Evolutionary conservation across 2,797 vertebrate genomes (phyloP), one percentile per base, ranked within the genome.

Genomic region (Saguinus oedipus): DNA sequence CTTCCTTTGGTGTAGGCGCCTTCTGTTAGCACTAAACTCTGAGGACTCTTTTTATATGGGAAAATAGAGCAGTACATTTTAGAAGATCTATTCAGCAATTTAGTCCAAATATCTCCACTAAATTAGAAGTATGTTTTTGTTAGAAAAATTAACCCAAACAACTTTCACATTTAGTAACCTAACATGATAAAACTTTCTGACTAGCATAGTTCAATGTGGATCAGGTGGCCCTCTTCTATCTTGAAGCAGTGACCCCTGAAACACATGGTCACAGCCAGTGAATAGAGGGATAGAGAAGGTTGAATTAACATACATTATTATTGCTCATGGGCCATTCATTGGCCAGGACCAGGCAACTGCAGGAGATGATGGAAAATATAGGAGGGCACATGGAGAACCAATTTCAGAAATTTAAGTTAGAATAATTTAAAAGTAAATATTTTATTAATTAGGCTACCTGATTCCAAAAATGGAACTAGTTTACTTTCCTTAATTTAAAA

Each of bases 101-200:
- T 36, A 68, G 48, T 64, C 24, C 85, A n/a, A 75, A 46, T 84
- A 75, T 33, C 10, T 33, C 26, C 19, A 59, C 68, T 86, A 76
- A 74, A 76, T 85, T 89, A 61, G 92, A 85, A 72, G 14, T 87
- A 53, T 48, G 3, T 76, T 42, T 93, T 57, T 90, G 9, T 61
- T 19, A 93, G 83, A 64, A 92, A 93, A 96, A 88, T 91, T 44
- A 75, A 64, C 8, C 36, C 22, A 88, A 87, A 42, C 26, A 81
- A 27, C 57, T 93, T 86, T 30, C 84, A 88, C 12, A 50, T 75
- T 76, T 59, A 30, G 33, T 88, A 55, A 48, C 17, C 74, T 81
- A 76, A 39, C 26, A 76, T 30, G 84, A 76, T 64, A 88, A 36
- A 44, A 68, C 48, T 57, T 95, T 83, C 53, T 93, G 27, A 83